Evolutionary conservation across 2,113 vertebrate genomes (phyloP).

Genomic region (Rhynchomys soricoides): DNA sequence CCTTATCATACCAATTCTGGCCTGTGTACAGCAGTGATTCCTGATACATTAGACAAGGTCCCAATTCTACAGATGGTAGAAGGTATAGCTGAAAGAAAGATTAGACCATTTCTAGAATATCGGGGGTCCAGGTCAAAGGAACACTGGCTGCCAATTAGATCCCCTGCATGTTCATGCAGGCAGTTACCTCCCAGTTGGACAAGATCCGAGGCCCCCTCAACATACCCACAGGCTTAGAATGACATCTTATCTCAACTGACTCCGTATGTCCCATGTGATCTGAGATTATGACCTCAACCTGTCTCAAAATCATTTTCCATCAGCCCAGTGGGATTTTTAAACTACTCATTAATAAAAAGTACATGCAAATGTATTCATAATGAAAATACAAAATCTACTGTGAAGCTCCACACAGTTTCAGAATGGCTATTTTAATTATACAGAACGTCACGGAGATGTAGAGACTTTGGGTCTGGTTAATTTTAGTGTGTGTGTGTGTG

Average conservation of each 20-base stretch:
- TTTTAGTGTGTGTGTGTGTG: not conserved
- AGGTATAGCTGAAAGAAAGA: not conserved
- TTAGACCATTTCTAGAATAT: accelerated
- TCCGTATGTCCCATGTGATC: accelerated
- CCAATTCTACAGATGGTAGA: not conserved
- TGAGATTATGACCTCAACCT: not conserved
- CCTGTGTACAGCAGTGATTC: too few relatives aligned
- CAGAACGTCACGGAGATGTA: not conserved
- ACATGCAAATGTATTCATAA: not conserved
- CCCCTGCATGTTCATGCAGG: accelerated
- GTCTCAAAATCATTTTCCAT: not conserved
- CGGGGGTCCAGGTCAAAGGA: accelerated
- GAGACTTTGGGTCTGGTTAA: not conserved
- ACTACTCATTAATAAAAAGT: not conserved
- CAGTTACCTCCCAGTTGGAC: accelerated
- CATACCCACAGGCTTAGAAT: not conserved
- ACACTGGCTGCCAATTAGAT: accelerated
- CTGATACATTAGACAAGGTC: accelerated
- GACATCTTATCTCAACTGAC: too few relatives aligned
- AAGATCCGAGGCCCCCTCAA: not conserved
- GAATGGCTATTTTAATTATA: not conserved
- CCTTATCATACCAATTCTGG: too few relatives aligned
- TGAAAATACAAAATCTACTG: not conserved
- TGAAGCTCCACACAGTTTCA: not conserved
- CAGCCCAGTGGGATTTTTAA: not conserved